phyloP scores from a whole-genome alignment of 2,888 invertebrate genomes.

The Oxycera nigricornis region DNA sequence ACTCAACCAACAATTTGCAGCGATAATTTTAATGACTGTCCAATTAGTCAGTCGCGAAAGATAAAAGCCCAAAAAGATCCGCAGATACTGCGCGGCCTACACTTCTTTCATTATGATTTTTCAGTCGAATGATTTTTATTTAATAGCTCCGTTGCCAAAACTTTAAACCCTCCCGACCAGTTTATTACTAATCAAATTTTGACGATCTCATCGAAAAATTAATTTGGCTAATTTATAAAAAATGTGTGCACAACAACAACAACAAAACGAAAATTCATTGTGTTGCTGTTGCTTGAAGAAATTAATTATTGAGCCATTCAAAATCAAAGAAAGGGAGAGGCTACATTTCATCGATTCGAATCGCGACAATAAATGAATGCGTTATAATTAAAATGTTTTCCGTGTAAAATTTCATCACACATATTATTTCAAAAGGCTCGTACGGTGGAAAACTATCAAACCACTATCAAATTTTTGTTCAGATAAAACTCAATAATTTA shows the following conservation, averaged over 20 bases:
- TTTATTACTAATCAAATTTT: slow-evolving; percentile 15
- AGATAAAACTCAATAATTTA: slow-evolving; percentile 11
- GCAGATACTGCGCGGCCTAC: neutral
- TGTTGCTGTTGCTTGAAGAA: neutral
- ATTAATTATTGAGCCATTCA: neutral
- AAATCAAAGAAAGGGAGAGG: neutral
- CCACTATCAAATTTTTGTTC: neutral
- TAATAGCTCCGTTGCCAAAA: slow-evolving; percentile 25
- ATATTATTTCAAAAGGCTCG: neutral
- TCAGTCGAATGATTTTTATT: slow-evolving; percentile 13
- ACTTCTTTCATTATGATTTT: neutral
- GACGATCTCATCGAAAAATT: neutral
- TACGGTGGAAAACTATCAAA: neutral
- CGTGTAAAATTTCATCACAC: neutral
- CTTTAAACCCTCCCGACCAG: slow-evolving; percentile 21
- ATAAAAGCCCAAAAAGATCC: slow-evolving; percentile 2
- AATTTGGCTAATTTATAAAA: neutral
- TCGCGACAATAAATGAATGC: neutral
- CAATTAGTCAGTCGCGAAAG: slow-evolving; percentile 25
- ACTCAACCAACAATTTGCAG: neutral
- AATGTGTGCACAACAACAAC: neutral
- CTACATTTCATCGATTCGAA: neutral
- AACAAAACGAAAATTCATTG: neutral
- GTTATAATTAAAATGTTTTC: slow-evolving; percentile 28
- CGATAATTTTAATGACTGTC: slow-evolving; percentile 20